Evolutionary conservation across 64 coral and sea anemone species (phyloP).

Genomic region (Porites lutea): DNA sequence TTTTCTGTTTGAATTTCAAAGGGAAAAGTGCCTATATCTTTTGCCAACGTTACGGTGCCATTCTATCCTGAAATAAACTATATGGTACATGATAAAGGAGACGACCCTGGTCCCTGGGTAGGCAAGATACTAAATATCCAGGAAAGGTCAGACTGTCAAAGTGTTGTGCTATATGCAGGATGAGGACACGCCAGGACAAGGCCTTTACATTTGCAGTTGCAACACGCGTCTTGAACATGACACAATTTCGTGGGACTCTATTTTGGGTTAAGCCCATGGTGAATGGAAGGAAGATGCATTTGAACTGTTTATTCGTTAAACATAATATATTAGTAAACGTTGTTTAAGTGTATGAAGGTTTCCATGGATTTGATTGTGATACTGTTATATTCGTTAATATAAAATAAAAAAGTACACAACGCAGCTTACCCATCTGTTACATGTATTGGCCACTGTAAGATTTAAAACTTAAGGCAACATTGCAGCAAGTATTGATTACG

Average conservation of each 20-base stretch:
- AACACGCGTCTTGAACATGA: not conserved
- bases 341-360: no score
- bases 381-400: no score
- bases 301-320: no score
- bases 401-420: no score
- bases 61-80: conserved; percentile 21
- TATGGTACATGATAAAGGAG: conserved; percentile 43
- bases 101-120: conserved; percentile 42
- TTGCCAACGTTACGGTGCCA: not conserved
- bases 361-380: no score
- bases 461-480: no score
- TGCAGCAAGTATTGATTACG: no score
- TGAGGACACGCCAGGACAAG: not conserved
- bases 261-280: not conserved
- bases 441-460: no score
- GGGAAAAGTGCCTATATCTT: conserved; percentile 5
- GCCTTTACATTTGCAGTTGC: not conserved
- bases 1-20: not conserved
- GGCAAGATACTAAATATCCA: conserved; percentile 30
- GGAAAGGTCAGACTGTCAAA: conserved; percentile 2
- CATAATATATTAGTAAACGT: no score
- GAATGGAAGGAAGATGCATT: conserved; percentile 30
- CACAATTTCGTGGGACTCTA: not conserved
- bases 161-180: conserved; percentile 22
- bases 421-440: no score